Percentiles rank a stretch among this genome's conserved stretches.
phyloP scores from a whole-genome alignment of 1,140 invertebrate species.

The Diachasmimorpha longicaudata region DNA sequence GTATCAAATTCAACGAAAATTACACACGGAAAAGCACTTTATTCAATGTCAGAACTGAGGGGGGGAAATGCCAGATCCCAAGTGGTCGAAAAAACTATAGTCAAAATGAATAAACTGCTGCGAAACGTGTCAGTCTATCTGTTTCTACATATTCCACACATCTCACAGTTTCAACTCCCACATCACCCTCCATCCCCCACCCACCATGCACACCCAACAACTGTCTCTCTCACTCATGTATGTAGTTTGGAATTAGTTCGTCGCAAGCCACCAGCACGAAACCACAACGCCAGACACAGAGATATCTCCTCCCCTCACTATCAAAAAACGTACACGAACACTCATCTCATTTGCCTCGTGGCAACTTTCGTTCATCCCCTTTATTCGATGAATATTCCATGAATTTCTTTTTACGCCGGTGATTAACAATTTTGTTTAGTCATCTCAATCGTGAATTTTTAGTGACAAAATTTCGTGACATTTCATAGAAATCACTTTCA shows the following conservation, averaged over 20 bases:
- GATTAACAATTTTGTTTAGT: not conserved
- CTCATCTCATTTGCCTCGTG: not conserved
- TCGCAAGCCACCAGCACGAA: not conserved
- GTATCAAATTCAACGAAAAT: too few species aligned
- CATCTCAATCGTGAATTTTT: too few species aligned
- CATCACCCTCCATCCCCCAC: too few species aligned
- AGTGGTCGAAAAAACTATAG: not conserved
- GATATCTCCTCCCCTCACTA: not conserved
- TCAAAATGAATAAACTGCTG: not conserved
- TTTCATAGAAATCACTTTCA: too few species aligned
- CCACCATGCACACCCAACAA: not conserved
- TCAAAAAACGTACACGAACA: not conserved
- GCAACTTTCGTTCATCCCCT: not conserved
- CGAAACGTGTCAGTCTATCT: not conserved
- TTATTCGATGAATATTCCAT: not conserved
- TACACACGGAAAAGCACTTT: not conserved
- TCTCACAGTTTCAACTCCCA: not conserved
- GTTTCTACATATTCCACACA: not conserved
- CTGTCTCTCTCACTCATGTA: not conserved
- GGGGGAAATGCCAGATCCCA: not conserved
- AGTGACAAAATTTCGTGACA: not conserved
- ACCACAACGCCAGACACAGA: not conserved
- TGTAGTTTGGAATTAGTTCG: slow-evolving; percentile 1
- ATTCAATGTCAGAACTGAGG: too few species aligned
- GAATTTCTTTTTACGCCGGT: not conserved